Conservation (phyloP, 2,797 vertebrate species). For the Bradypodion ventrale region DNA sequence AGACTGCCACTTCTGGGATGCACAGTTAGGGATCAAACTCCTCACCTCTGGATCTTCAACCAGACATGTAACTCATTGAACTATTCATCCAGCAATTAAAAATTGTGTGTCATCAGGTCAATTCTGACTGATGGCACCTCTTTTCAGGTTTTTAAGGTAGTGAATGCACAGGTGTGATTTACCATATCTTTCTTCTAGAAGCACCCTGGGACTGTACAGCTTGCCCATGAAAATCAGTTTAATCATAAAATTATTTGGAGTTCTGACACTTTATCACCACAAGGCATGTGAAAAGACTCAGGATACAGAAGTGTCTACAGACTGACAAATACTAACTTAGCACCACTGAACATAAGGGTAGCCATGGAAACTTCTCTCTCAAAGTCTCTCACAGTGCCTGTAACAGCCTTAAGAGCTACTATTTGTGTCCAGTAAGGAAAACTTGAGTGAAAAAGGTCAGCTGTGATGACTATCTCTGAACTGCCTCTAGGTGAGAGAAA, state of each 20-base stretch:
- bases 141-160: too few relatives aligned
- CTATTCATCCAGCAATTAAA: too few relatives aligned
- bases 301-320: conserved; percentile 10
- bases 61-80: too few relatives aligned
- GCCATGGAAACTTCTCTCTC: conserved; percentile 28
- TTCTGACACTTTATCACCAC: conserved; percentile 4
- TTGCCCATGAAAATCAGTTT: too few relatives aligned
- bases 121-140: too few relatives aligned
- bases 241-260: background rate
- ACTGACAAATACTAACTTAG: conserved; percentile 2
- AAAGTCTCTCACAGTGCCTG: conserved; percentile 10
- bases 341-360: background rate
- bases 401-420: background rate
- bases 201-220: too few relatives aligned
- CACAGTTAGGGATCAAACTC: too few relatives aligned
- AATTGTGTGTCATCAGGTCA: too few relatives aligned
- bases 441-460: conserved; percentile 20
- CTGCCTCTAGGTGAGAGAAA: background rate
- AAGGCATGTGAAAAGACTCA: background rate
- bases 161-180: too few relatives aligned
- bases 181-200: too few relatives aligned
- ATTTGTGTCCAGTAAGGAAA: background rate
- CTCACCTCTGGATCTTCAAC: too few relatives aligned
- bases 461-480: background rate
- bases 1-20: too few relatives aligned